These are phyloP conservation scores for Hippolais icterina DNA, from an alignment of 2,113 vertebrate species.

Conservation along the genomic window DNA sequence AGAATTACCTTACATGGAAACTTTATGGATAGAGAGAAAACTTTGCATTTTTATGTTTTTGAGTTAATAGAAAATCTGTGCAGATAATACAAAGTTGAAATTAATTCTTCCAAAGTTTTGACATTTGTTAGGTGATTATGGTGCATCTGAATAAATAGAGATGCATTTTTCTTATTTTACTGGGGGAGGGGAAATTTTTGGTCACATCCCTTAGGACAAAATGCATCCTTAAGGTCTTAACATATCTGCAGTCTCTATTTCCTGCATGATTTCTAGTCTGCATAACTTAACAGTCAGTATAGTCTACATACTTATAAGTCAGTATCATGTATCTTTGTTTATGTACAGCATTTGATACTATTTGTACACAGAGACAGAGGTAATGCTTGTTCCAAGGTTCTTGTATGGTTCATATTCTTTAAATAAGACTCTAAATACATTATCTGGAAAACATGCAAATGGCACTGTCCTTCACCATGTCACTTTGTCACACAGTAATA, in stretches of 20 bases:
- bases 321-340: constrained; percentile 60
- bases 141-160: not conserved
- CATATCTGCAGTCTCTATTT: constrained; percentile 9
- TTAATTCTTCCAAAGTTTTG: not conserved
- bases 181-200: not conserved
- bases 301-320: constrained; percentile 37
- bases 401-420: constrained; percentile 50
- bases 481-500: not conserved
- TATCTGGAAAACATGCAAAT: constrained; percentile 30
- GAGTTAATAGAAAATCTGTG: not conserved
- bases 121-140: not conserved
- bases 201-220: not conserved
- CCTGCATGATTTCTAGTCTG: constrained; percentile 28
- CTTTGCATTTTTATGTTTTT: not conserved
- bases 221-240: not conserved
- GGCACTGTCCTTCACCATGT: not conserved
- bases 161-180: not conserved
- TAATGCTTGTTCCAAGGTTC: constrained; percentile 27
- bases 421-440: constrained; percentile 51
- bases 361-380: constrained; percentile 50
- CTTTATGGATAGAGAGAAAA: not conserved
- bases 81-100: not conserved
- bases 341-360: constrained; percentile 45
- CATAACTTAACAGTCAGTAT: constrained; percentile 25
- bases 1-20: not conserved